Percentiles rank a stretch among this genome's conserved stretches.
Evolutionary conservation across 1,140 invertebrate genomes (phyloP).

Genomic region (Drosophila santomea): DNA sequence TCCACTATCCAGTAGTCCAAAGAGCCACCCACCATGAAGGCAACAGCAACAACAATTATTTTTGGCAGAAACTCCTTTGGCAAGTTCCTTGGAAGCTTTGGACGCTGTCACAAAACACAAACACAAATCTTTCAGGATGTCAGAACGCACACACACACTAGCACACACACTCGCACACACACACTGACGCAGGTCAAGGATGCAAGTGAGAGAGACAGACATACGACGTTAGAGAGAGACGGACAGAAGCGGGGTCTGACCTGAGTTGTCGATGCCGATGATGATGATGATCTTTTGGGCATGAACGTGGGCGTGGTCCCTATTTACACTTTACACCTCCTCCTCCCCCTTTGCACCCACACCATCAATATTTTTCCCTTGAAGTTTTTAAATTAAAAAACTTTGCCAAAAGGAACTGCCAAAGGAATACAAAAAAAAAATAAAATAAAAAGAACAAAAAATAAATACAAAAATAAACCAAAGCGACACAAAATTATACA

Average conservation of each 20-base stretch:
- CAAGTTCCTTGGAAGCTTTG: constrained; percentile 64
- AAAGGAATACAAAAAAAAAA: constrained; percentile 17
- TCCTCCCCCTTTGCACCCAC: neutral
- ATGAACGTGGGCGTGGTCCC: constrained; percentile 15
- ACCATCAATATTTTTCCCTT: constrained; percentile 21
- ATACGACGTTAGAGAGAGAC: neutral
- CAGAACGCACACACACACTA: constrained; percentile 14
- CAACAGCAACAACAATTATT: constrained; percentile 36
- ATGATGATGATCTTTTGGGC: constrained; percentile 15
- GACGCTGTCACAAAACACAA: constrained; percentile 77
- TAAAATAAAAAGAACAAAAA: neutral
- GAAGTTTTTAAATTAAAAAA: constrained; percentile 81
- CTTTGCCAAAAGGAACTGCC: constrained; percentile 63
- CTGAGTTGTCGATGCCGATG: constrained; percentile 12
- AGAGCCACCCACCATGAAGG: neutral
- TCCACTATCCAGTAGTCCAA: neutral
- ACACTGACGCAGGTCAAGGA: constrained; percentile 60
- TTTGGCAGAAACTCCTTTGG: constrained; percentile 73
- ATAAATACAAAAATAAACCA: constrained; percentile 4
- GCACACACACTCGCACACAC: neutral
- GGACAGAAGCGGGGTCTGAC: neutral
- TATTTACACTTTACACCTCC: constrained; percentile 61
- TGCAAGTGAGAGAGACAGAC: constrained; percentile 29
- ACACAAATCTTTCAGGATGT: constrained; percentile 70
- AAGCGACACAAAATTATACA: constrained; percentile 25